A percentile compares a stretch with the other conserved stretches of the same genome.
These are phyloP conservation scores for Gavia stellata DNA, from an alignment of 2,113 vertebrate species.

Conservation along the genomic window DNA sequence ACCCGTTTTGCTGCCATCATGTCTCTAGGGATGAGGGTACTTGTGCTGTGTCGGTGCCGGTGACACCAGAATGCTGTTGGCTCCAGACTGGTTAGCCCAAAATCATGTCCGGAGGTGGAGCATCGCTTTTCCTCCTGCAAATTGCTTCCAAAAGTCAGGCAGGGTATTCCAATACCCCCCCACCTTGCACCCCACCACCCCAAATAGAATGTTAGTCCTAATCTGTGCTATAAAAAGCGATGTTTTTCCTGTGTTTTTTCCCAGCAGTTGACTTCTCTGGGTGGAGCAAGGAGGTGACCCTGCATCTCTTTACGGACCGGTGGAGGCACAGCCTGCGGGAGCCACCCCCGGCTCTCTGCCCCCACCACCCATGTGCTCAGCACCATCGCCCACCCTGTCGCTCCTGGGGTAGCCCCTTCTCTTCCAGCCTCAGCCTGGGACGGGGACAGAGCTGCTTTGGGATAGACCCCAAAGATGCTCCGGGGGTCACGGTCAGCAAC, in stretches of 20 bases:
- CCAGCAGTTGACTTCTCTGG: background rate
- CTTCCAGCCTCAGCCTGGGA: background rate
- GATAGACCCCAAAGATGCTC: background rate
- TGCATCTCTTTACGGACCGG: accelerated
- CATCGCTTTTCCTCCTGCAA: background rate
- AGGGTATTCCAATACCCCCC: accelerated
- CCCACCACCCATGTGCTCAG: background rate
- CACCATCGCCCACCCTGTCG: background rate
- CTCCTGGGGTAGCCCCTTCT: background rate
- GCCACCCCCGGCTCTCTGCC: background rate
- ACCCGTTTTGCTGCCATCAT: accelerated
- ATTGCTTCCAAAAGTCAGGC: background rate
- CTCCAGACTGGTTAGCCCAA: accelerated
- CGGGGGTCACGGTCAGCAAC: accelerated
- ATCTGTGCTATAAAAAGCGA: background rate
- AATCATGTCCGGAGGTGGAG: background rate
- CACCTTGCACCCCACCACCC: background rate
- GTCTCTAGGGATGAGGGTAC: background rate
- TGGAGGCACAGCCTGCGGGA: background rate
- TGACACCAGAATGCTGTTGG: background rate
- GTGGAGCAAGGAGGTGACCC: background rate
- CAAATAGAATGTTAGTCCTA: no score
- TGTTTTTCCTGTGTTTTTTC: background rate
- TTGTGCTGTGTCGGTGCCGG: background rate
- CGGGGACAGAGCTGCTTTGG: background rate